phyloP scores from a whole-genome alignment of 2,797 vertebrate genomes.

The Neomorphus geoffroyi region DNA sequence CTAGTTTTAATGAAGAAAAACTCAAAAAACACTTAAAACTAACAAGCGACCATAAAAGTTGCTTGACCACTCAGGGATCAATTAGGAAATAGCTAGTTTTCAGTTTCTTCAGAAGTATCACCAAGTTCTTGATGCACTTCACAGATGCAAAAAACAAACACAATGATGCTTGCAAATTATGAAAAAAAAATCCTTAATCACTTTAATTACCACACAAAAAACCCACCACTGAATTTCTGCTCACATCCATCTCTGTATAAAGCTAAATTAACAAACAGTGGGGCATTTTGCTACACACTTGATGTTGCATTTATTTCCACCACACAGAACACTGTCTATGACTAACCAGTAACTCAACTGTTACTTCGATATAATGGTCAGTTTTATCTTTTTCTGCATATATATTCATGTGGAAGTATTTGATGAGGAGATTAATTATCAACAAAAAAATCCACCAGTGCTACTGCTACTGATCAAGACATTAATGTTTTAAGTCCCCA shows the following conservation, averaged over 20 bases:
- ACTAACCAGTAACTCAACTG: not conserved
- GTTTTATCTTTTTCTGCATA: not conserved
- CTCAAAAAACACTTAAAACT: not conserved
- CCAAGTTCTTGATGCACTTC: not conserved
- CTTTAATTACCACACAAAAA: not conserved
- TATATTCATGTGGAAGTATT: not conserved
- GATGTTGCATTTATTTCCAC: not conserved
- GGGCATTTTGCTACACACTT: not conserved
- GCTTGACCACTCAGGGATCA: not conserved
- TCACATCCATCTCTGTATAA: not conserved
- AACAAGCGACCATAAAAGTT: not conserved
- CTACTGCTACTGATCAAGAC: not conserved
- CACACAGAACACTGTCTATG: not conserved
- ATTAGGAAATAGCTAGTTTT: not conserved
- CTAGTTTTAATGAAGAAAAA: not conserved
- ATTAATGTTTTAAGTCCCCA: not conserved
- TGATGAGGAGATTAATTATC: not conserved
- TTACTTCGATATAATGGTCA: not conserved
- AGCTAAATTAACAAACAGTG: not conserved
- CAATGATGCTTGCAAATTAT: rapidly evolving
- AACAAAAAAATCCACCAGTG: rapidly evolving
- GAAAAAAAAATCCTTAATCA: not conserved
- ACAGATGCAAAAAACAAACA: not conserved
- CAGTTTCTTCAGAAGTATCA: not conserved
- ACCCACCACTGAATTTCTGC: not conserved